Conservation (phyloP, 1,140 invertebrate species). For the Diuraphis noxia region DNA sequence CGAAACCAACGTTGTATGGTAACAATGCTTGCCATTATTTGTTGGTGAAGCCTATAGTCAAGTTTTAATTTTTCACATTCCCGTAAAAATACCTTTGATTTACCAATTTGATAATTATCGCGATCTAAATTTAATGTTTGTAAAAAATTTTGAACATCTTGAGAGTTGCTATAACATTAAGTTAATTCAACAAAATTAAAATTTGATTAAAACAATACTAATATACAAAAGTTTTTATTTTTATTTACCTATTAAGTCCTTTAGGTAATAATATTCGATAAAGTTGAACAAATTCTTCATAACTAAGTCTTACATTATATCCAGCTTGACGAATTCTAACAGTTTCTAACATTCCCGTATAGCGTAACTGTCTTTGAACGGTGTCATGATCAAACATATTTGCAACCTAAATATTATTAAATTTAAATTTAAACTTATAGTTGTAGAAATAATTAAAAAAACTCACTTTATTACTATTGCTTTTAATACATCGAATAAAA, state of each 20-base stretch:
- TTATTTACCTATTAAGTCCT: slow-evolving; percentile 69
- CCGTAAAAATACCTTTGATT: slow-evolving; percentile 88
- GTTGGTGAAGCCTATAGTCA: slow-evolving; percentile 88
- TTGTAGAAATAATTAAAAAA: slow-evolving; percentile 22
- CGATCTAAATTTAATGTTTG: slow-evolving; percentile 77
- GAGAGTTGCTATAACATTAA: slow-evolving; percentile 67
- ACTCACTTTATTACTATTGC: slow-evolving; percentile 82
- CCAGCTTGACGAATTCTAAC: slow-evolving; percentile 93
- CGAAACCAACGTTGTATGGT: slow-evolving; percentile 91
- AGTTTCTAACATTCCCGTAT: slow-evolving; percentile 96
- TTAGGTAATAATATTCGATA: slow-evolving; percentile 89
- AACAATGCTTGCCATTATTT: slow-evolving; percentile 90
- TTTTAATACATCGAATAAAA: slow-evolving; percentile 96
- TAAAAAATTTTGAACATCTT: slow-evolving; percentile 80
- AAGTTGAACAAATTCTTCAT: slow-evolving; percentile 91
- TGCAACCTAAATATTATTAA: slow-evolving; percentile 66
- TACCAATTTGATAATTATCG: slow-evolving; percentile 90
- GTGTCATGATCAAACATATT: slow-evolving; percentile 93
- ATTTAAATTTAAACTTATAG: neutral
- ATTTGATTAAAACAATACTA: neutral
- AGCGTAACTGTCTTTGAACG: slow-evolving; percentile 81
- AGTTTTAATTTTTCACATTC: slow-evolving; percentile 93
- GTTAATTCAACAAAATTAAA: slow-evolving; percentile 5
- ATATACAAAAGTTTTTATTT: neutral
- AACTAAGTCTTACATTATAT: slow-evolving; percentile 90